These are phyloP conservation scores for Eptesicus fuscus DNA, from an alignment of 2,113 vertebrate species.

Conservation along the genomic window DNA sequence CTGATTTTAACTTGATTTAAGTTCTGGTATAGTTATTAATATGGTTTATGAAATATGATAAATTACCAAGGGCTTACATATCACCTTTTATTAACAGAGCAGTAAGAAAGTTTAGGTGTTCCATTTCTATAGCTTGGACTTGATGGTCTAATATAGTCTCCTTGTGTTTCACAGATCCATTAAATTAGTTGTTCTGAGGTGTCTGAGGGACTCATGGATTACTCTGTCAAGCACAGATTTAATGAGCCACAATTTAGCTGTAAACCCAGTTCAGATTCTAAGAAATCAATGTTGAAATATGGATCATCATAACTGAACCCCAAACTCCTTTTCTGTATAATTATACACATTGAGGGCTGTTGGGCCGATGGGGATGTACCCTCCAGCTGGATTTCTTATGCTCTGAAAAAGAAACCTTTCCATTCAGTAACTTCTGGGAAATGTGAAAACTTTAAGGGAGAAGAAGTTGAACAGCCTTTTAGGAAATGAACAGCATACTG, in stretches of 20 bases:
- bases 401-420: neutral
- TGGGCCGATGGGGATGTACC: neutral
- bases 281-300: conserved; percentile 11
- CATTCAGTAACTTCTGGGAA: neutral
- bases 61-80: conserved; percentile 35
- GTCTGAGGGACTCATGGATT: neutral
- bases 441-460: neutral
- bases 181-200: neutral
- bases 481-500: neutral
- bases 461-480: neutral
- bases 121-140: neutral
- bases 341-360: neutral
- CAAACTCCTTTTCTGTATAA: neutral
- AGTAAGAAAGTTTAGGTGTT: neutral
- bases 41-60: conserved; percentile 51
- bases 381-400: neutral
- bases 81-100: conserved; percentile 48
- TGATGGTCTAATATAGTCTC: neutral
- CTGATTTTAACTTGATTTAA: conserved; percentile 68
- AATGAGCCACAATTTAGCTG: neutral
- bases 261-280: neutral
- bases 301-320: neutral
- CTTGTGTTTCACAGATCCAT: neutral
- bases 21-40: conserved; percentile 51
- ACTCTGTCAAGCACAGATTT: neutral